Conservation (phyloP, 2,888 invertebrate genomes). For the Oscheius sp. region DNA sequence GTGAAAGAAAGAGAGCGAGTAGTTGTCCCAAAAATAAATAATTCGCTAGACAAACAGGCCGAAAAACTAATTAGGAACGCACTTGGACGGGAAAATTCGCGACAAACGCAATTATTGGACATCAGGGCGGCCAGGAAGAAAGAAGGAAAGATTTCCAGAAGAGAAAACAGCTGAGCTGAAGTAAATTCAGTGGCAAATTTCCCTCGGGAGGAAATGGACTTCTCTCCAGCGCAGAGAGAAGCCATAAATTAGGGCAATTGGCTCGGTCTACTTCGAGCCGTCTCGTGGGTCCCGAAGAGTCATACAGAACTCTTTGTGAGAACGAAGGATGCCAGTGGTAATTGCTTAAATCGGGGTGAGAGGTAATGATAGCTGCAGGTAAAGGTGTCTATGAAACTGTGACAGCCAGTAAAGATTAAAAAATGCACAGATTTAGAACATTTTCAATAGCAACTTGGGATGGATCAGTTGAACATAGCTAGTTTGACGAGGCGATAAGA, state of each 20-base stretch:
- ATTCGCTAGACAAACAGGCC: constrained; percentile 27
- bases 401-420: no score
- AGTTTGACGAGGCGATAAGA: no score
- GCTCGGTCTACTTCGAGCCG: background rate
- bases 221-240: constrained; percentile 24
- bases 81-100: constrained; percentile 24
- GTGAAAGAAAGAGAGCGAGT: no score
- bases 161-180: background rate
- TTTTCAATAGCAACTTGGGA: no score
- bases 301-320: no score
- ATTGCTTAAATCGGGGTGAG: no score
- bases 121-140: background rate
- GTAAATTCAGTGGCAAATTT: constrained; percentile 11
- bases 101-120: constrained; percentile 18
- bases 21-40: constrained; percentile 16
- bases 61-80: constrained; percentile 33
- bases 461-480: no score
- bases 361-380: no score
- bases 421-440: no score
- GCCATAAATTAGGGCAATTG: constrained; percentile 37
- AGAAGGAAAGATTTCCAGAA: background rate
- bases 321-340: no score
- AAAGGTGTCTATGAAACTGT: no score
- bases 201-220: constrained; percentile 24
- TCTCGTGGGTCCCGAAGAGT: no score